Conservation (phyloP, 1,140 invertebrate species). For the Lethrus apterus region DNA sequence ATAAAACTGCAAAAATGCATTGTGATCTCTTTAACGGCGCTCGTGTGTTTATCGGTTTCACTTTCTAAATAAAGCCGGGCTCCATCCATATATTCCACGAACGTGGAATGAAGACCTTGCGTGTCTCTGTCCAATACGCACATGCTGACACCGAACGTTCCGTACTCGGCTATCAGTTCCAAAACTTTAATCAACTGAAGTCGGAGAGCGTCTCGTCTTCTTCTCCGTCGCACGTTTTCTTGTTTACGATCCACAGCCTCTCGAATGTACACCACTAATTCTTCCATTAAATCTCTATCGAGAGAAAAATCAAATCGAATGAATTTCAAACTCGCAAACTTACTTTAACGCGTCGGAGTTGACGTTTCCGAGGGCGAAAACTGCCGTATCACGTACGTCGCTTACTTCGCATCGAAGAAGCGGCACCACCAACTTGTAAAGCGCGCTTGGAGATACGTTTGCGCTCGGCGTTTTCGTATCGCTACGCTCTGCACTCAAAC, state of each 20-base stretch:
- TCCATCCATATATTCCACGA: conserved; percentile 94
- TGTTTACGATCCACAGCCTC: conserved; percentile 97
- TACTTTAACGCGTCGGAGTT: conserved; percentile 90
- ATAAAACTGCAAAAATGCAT: conserved; percentile 93
- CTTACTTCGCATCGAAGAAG: conserved; percentile 81
- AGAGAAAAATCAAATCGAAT: background rate
- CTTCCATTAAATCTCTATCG: conserved; percentile 89
- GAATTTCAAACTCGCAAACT: conserved; percentile 34
- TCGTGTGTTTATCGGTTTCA: conserved; percentile 82
- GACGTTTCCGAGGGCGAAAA: conserved; percentile 87
- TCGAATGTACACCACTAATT: conserved; percentile 81
- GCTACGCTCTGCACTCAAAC: conserved; percentile 69
- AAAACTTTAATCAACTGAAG: conserved; percentile 85
- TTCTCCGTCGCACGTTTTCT: conserved; percentile 86
- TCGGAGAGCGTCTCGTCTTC: conserved; percentile 85
- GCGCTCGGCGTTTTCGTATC: conserved; percentile 50
- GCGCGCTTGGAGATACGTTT: conserved; percentile 65
- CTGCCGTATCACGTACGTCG: conserved; percentile 88
- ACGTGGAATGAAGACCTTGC: conserved; percentile 73
- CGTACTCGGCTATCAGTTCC: conserved; percentile 86
- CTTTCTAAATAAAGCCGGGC: conserved; percentile 84
- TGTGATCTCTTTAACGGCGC: conserved; percentile 74
- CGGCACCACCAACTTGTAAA: conserved; percentile 89
- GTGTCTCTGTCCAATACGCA: conserved; percentile 77
- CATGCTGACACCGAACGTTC: conserved; percentile 79